These are phyloP conservation scores for Lasius platythorax DNA, from an alignment of 2,888 invertebrate genomes.

Conservation along the genomic window DNA sequence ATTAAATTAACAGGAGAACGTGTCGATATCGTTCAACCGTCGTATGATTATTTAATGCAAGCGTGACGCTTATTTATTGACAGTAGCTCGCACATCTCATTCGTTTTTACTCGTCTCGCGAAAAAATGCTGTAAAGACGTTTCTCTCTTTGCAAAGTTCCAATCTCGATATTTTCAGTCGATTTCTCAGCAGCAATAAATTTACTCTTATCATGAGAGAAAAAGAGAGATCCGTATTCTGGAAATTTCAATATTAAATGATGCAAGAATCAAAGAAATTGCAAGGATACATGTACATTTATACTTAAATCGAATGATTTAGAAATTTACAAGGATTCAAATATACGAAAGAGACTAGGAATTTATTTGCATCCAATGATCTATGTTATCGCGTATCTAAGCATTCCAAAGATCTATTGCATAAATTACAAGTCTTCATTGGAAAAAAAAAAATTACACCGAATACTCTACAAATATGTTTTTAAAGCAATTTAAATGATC, in stretches of 20 bases:
- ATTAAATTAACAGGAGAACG: slow-evolving; percentile 47
- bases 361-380: slow-evolving; percentile 20
- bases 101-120: not conserved
- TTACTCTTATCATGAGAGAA: not conserved
- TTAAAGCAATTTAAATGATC: not conserved
- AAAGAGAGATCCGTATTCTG: not conserved
- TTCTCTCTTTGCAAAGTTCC: not conserved
- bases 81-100: not conserved
- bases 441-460: not conserved
- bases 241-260: slow-evolving; percentile 16
- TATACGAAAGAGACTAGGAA: not conserved
- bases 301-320: slow-evolving; percentile 3
- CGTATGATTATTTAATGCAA: slow-evolving; percentile 42
- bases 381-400: not conserved
- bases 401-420: not conserved
- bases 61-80: slow-evolving; percentile 38
- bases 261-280: not conserved
- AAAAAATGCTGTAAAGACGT: slow-evolving; percentile 23
- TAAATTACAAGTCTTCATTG: not conserved
- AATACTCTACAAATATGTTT: not conserved
- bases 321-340: not conserved
- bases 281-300: not conserved
- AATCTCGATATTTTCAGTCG: not conserved
- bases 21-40: slow-evolving; percentile 41
- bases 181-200: not conserved